These are phyloP conservation scores for Stigmatopora nigra DNA, from an alignment of 2,113 vertebrate genomes.

Conservation along the genomic window DNA sequence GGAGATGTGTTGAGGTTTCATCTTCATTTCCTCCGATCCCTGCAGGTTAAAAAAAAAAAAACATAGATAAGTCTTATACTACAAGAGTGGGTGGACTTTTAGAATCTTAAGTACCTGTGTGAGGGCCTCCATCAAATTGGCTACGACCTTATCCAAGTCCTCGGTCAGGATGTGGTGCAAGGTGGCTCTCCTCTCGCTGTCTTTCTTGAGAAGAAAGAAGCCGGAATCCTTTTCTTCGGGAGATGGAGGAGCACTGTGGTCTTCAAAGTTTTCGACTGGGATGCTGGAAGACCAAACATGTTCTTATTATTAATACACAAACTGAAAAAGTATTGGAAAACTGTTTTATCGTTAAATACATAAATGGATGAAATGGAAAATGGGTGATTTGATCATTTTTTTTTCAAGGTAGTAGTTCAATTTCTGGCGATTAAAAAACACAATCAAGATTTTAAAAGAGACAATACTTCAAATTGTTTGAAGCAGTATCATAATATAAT, in stretches of 20 bases:
- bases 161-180: constrained; percentile 90
- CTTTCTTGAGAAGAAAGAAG: constrained; percentile 94
- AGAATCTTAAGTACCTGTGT: constrained; percentile 72
- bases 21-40: constrained; percentile 83
- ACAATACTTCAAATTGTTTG: too few relatives aligned
- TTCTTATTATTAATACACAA: background rate
- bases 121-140: constrained; percentile 86
- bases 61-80: too few relatives aligned
- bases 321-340: background rate
- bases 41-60: too few relatives aligned
- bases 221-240: constrained; percentile 95
- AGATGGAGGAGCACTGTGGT: constrained; percentile 95
- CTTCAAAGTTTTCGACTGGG: constrained; percentile 96
- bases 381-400: too few relatives aligned
- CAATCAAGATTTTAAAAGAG: too few relatives aligned
- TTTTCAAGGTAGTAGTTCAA: too few relatives aligned
- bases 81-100: too few relatives aligned
- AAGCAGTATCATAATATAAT: too few relatives aligned
- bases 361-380: too few relatives aligned
- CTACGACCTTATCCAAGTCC: constrained; percentile 88
- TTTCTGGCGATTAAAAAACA: too few relatives aligned
- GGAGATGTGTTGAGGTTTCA: constrained; percentile 86
- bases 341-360: too few relatives aligned
- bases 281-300: constrained; percentile 69
- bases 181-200: constrained; percentile 92